phyloP scores from a whole-genome alignment of 2,888 invertebrate species.

The Leucophenga maculata region DNA sequence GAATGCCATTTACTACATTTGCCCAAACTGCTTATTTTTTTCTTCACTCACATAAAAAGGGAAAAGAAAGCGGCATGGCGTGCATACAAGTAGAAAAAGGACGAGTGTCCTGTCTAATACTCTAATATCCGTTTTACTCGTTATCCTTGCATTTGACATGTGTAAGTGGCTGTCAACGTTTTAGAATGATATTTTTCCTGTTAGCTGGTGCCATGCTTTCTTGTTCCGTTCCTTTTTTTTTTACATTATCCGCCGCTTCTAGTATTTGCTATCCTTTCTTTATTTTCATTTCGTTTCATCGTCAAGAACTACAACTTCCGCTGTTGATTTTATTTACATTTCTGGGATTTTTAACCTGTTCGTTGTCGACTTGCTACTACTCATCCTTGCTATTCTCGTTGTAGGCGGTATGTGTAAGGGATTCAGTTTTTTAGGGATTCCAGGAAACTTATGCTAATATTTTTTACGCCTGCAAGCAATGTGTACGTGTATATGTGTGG shows the following conservation, averaged over 20 bases:
- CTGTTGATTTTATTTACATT: slow-evolving; percentile 64
- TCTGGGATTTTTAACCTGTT: slow-evolving; percentile 53
- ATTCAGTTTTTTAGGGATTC: neutral
- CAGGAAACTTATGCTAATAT: slow-evolving; percentile 54
- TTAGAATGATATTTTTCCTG: slow-evolving; percentile 62
- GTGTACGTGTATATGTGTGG: neutral
- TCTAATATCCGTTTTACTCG: slow-evolving; percentile 63
- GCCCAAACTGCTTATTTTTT: neutral
- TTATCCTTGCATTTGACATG: slow-evolving; percentile 64
- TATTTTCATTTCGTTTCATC: slow-evolving; percentile 48
- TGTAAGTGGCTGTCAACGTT: slow-evolving; percentile 63
- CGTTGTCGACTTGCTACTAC: slow-evolving; percentile 28
- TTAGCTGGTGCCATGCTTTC: slow-evolving; percentile 23
- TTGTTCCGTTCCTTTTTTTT: slow-evolving; percentile 12
- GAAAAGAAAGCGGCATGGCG: too few species aligned
- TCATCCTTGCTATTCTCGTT: slow-evolving; percentile 21
- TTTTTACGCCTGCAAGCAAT: slow-evolving; percentile 26
- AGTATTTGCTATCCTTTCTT: slow-evolving; percentile 30
- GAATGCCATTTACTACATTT: neutral
- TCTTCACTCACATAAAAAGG: neutral
- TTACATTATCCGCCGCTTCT: slow-evolving; percentile 27
- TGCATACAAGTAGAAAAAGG: too few species aligned
- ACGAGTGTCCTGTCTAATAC: slow-evolving; percentile 56
- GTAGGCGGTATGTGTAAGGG: slow-evolving; percentile 31
- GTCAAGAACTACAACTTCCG: slow-evolving; percentile 32